phyloP scores from a whole-genome alignment of 2,888 invertebrate genomes.

The Coecobrya sp. region DNA sequence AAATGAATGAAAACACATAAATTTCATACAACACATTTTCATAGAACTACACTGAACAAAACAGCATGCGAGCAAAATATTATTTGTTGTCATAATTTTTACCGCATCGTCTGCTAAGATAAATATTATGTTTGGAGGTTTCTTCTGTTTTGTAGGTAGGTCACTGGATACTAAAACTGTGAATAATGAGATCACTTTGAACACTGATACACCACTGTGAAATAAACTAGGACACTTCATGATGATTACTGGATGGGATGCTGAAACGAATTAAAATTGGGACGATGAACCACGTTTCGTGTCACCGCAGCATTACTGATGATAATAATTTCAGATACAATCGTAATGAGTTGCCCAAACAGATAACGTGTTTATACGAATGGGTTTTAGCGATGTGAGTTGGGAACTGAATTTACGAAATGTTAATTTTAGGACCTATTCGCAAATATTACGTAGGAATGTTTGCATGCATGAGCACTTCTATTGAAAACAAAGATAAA shows the following conservation, averaged over 20 bases:
- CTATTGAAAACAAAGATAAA: neutral
- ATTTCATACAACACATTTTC: neutral
- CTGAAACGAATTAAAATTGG: neutral
- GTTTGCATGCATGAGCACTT: neutral
- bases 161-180: conserved; percentile 67
- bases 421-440: neutral
- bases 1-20: neutral
- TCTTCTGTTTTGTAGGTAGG: conserved; percentile 25
- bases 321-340: neutral
- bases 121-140: conserved; percentile 91
- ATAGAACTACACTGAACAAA: neutral
- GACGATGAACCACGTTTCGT: neutral
- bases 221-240: conserved; percentile 63
- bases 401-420: neutral
- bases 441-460: neutral
- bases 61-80: conserved; percentile 67
- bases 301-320: neutral
- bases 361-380: too few relatives aligned
- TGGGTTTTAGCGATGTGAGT: too few relatives aligned
- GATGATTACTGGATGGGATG: neutral
- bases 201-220: conserved; percentile 58
- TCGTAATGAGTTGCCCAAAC: too few relatives aligned
- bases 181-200: conserved; percentile 77
- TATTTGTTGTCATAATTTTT: too few relatives aligned
- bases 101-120: conserved; percentile 95